Base-by-base conservation (phyloP, 1,140 invertebrate genomes). In the Vanessa atalanta region DNA sequence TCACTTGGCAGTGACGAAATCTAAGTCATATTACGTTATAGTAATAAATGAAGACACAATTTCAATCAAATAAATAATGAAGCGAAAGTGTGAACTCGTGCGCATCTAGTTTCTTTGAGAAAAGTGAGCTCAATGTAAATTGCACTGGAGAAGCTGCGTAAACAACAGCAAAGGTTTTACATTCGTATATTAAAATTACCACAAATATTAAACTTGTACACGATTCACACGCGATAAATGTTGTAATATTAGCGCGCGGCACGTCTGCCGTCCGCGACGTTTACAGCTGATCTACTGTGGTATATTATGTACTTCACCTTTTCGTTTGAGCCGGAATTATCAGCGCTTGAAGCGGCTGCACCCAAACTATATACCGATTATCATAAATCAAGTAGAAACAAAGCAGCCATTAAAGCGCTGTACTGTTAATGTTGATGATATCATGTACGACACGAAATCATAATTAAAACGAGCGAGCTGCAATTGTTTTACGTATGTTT, bases 11-110 rank as follows among this genome's bases (percentile, higher is more conserved):
- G 67, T 75, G 70, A 68, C 48, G 65, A 60, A 23, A 31, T 63
- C 43, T 15, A 61, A 31, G 37, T 50, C 11, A 57, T 23, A 65
- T 70, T 55, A 70, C 72, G 61, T 47, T 74, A 55, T 74, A 11
- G 20, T 16, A 71, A 71, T 65, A 53, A 65, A 50, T 65, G 37
- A 55, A 53, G 13, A 64, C 65, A 53, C 12, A 66, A 55, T 64
- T 63, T 16, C 53, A 71, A 63, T 70, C 65, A 72, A 72, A 74
- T 65, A 26, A 26, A 20, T 47, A 55, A 23, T 51, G 23, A 61
- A 83, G 84, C 80, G 84, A 88, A 88, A 90, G 84, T 83, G 72
- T 83, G 75, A 79, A 85, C 85, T 89, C 83, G 76, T 82, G 83
- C 86, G 84, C 85, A 87, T 90, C 84, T 81, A 81, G 77, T 83